A percentile compares a stretch with the other conserved stretches of the same genome.
Conservation (phyloP, 2,113 vertebrate genomes). For the Pterocles gutturalis region DNA sequence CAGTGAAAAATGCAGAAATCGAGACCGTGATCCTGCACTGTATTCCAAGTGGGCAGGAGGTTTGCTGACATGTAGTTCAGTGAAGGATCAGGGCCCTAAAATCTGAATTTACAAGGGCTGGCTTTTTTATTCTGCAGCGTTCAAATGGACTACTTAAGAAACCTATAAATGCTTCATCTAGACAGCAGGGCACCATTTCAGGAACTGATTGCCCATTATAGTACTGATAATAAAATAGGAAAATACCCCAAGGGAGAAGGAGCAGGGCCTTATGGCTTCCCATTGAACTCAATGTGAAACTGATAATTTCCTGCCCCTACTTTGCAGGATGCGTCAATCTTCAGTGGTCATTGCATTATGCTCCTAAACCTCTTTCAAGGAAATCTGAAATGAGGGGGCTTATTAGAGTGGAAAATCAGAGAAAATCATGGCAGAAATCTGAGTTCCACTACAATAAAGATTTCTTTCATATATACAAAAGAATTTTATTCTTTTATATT, state of each 20-base stretch:
- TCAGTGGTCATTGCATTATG: not conserved
- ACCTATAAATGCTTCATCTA: slow-evolving; percentile 64
- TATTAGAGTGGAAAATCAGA: not conserved
- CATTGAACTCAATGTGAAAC: slow-evolving; percentile 52
- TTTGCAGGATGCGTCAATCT: slow-evolving; percentile 14
- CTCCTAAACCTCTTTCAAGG: slow-evolving; percentile 10
- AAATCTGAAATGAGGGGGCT: slow-evolving; percentile 8
- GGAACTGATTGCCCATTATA: slow-evolving; percentile 69
- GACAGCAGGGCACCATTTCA: slow-evolving; percentile 70
- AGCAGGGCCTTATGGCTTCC: slow-evolving; percentile 38
- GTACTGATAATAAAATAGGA: slow-evolving; percentile 59
- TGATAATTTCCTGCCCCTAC: slow-evolving; percentile 42
- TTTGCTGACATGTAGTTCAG: not conserved
- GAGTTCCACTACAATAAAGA: not conserved
- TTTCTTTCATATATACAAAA: not conserved
- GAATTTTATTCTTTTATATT: not conserved
- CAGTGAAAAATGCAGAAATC: not conserved
- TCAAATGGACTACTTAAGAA: slow-evolving; percentile 62
- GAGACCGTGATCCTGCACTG: not conserved
- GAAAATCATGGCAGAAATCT: not conserved
- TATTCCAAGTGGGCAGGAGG: slow-evolving; percentile 23
- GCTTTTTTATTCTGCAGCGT: slow-evolving; percentile 39
- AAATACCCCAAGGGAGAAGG: slow-evolving; percentile 55
- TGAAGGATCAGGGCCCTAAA: slow-evolving; percentile 23
- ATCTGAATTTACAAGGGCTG: not conserved